Conservation (phyloP, 2,797 vertebrate species). For the Poeciliopsis turneri region DNA sequence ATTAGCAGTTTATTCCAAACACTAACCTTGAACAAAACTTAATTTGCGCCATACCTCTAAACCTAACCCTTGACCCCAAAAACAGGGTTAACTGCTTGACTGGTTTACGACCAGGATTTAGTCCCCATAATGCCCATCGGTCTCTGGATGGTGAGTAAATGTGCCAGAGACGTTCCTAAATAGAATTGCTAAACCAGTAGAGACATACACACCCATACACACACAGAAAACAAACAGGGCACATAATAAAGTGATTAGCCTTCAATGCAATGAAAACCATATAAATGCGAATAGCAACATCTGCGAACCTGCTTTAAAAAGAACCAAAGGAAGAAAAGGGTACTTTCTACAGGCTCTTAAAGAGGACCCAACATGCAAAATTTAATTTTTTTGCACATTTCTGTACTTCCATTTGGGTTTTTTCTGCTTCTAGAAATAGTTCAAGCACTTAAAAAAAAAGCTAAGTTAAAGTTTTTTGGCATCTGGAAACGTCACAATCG, state of each 20-base stretch:
- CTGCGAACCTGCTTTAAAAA: background rate
- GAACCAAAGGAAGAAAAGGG: conserved; percentile 5
- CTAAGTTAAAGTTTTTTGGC: background rate
- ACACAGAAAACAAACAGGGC: conserved; percentile 4
- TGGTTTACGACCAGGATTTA: background rate
- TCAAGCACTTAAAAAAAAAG: background rate
- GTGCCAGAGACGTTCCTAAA: background rate
- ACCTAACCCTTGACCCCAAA: background rate
- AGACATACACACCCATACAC: conserved; percentile 16
- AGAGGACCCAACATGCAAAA: background rate
- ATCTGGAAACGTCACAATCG: background rate
- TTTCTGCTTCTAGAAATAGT: background rate
- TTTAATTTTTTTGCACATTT: background rate
- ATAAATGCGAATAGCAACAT: background rate
- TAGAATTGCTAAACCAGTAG: background rate
- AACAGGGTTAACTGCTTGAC: background rate
- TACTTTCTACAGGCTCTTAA: background rate
- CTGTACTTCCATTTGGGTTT: background rate
- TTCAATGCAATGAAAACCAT: conserved; percentile 3
- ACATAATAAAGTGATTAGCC: conserved; percentile 22
- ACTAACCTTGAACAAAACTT: background rate
- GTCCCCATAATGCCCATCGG: background rate
- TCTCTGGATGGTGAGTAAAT: background rate
- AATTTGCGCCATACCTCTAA: background rate
- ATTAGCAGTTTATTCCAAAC: background rate